phyloP scores from a whole-genome alignment of 2,888 invertebrate species.

The Aricia artaxerxes region DNA sequence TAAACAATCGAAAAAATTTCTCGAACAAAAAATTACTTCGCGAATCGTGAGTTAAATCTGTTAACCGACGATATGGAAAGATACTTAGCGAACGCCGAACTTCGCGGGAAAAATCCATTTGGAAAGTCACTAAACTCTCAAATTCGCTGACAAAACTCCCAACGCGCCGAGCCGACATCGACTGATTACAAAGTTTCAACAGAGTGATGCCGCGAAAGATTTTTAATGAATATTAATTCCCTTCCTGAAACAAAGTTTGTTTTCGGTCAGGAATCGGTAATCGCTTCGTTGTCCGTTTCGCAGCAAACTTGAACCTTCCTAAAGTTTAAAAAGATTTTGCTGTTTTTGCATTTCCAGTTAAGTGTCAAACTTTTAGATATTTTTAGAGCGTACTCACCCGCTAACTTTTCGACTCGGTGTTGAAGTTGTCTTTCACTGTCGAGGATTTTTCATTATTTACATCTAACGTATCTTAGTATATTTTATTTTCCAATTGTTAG shows the following conservation, averaged over 20 bases:
- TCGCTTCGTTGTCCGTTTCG: constrained; percentile 67
- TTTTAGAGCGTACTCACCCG: constrained; percentile 2
- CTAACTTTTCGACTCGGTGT: neutral
- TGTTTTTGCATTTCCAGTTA: constrained; percentile 42
- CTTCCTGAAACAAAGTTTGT: constrained; percentile 74
- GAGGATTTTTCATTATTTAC: neutral
- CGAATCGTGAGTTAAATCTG: constrained; percentile 37
- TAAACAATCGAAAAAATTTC: neutral
- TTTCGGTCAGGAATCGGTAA: constrained; percentile 68
- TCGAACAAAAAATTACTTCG: neutral
- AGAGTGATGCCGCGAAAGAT: constrained; percentile 72
- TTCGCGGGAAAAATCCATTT: constrained; percentile 65
- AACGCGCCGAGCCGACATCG: constrained; percentile 50
- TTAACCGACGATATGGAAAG: constrained; percentile 49
- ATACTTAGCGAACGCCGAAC: constrained; percentile 53
- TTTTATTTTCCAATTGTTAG: no score
- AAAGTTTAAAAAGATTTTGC: constrained; percentile 51
- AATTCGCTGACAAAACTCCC: constrained; percentile 63
- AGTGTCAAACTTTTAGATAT: constrained; percentile 28
- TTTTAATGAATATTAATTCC: constrained; percentile 80
- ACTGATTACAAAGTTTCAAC: constrained; percentile 76
- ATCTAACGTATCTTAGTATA: neutral
- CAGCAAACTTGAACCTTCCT: constrained; percentile 58
- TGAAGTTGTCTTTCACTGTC: neutral
- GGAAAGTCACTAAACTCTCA: constrained; percentile 61